phyloP scores from a whole-genome alignment of 2,888 invertebrate genomes.

The Catocala nupta region DNA sequence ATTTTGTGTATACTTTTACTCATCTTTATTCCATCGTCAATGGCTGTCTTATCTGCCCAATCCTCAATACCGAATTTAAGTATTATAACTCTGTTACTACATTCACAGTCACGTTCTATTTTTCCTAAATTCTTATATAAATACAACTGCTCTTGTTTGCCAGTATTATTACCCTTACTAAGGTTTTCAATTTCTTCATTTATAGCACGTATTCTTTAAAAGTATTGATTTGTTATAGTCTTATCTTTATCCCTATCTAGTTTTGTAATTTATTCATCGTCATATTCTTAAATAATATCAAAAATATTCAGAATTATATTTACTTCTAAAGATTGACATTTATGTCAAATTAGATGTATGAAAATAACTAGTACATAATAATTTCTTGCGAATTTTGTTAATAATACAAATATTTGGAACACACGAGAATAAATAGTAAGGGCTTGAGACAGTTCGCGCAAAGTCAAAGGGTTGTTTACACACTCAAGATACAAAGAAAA shows the following conservation, averaged over 20 bases:
- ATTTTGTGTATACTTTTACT: slow-evolving; percentile 22
- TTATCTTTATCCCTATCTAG: too few species aligned
- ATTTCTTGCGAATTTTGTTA: too few species aligned
- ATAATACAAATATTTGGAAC: not conserved
- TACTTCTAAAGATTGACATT: too few species aligned
- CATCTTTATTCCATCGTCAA: slow-evolving; percentile 16
- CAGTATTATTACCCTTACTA: slow-evolving; percentile 26
- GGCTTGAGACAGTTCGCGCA: slow-evolving; percentile 11
- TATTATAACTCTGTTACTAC: slow-evolving; percentile 42
- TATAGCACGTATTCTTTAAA: not conserved
- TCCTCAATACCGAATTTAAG: slow-evolving; percentile 32
- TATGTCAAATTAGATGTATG: too few species aligned
- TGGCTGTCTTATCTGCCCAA: slow-evolving; percentile 18
- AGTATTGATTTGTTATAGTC: too few species aligned
- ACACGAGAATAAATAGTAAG: slow-evolving; percentile 30
- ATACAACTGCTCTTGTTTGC: slow-evolving; percentile 45
- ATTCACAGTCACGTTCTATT: slow-evolving; percentile 56
- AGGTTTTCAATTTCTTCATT: not conserved
- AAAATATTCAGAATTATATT: too few species aligned
- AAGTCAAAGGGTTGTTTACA: slow-evolving; percentile 41
- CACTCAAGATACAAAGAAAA: slow-evolving; percentile 35
- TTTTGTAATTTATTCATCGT: too few species aligned
- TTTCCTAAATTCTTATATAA: slow-evolving; percentile 49
- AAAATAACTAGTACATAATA: too few species aligned
- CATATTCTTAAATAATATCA: too few species aligned